Conservation (phyloP, 2,113 vertebrate species). For the Otolemur garnettii region DNA sequence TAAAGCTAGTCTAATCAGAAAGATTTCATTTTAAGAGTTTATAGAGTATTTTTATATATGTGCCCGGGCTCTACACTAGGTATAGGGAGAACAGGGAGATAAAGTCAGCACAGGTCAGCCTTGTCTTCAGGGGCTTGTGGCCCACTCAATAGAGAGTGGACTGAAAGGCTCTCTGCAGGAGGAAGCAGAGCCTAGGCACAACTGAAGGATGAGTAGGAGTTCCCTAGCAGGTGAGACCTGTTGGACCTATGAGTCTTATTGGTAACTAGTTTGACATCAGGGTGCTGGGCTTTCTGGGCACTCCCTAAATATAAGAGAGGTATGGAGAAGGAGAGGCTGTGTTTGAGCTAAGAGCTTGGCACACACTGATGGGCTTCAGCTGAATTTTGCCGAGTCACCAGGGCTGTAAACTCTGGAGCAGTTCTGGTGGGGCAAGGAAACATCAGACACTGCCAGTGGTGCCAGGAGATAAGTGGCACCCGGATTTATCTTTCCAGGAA, state of each 20-base stretch:
- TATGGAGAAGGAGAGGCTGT: not conserved
- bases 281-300: not conserved
- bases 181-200: not conserved
- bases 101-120: not conserved
- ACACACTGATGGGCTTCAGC: conserved; percentile 1
- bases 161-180: not conserved
- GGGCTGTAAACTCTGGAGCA: conserved; percentile 28
- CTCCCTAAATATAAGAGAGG: not conserved
- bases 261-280: conserved; percentile 28
- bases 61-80: not conserved
- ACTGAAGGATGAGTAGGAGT: not conserved
- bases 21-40: conserved; percentile 57
- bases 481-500: conserved; percentile 35
- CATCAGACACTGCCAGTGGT: conserved; percentile 49
- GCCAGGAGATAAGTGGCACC: conserved; percentile 70
- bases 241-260: not conserved
- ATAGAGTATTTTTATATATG: conserved; percentile 12
- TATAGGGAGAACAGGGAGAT: conserved; percentile 17
- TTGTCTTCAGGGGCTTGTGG: conserved; percentile 20
- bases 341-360: not conserved
- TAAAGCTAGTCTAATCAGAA: conserved; percentile 17
- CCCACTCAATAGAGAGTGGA: not conserved
- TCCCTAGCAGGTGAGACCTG: conserved; percentile 8
- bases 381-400: conserved; percentile 71
- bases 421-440: conserved; percentile 47